These are phyloP conservation scores for Elegia similella DNA, from an alignment of 2,888 invertebrate genomes.

Conservation along the genomic window DNA sequence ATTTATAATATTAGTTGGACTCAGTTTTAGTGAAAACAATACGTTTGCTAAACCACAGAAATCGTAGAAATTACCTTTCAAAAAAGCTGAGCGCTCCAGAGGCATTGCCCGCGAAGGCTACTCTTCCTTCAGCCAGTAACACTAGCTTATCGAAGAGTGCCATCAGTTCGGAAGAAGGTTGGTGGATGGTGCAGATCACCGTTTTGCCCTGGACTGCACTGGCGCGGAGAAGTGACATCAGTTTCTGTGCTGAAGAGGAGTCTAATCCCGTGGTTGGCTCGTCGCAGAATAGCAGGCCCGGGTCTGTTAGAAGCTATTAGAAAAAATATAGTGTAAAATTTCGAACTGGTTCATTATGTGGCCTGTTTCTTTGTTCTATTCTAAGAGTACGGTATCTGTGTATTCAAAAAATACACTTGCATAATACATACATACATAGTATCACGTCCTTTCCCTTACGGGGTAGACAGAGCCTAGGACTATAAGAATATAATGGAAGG, in stretches of 20 bases:
- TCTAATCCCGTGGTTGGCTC: slow-evolving; percentile 98
- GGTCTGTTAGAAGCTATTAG: slow-evolving; percentile 90
- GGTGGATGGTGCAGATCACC: slow-evolving; percentile 96
- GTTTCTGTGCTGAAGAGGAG: slow-evolving; percentile 94
- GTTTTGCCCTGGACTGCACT: slow-evolving; percentile 90
- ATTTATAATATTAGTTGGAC: too few relatives aligned
- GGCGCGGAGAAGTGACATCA: slow-evolving; percentile 86
- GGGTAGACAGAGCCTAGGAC: too few relatives aligned
- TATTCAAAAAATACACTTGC: too few relatives aligned
- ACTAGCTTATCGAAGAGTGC: slow-evolving; percentile 90
- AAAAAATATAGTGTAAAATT: too few relatives aligned
- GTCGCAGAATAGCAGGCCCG: slow-evolving; percentile 95
- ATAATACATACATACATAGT: too few relatives aligned
- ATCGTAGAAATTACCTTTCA: slow-evolving; percentile 74
- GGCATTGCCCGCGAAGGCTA: slow-evolving; percentile 90
- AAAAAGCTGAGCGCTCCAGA: slow-evolving; percentile 72
- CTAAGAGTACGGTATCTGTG: too few relatives aligned
- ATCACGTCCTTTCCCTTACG: too few relatives aligned
- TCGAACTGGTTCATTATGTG: too few relatives aligned
- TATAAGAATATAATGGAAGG: too few relatives aligned
- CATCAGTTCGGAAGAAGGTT: slow-evolving; percentile 94
- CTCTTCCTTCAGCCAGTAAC: slow-evolving; percentile 92
- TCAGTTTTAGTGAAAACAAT: too few relatives aligned
- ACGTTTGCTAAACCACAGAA: too few relatives aligned
- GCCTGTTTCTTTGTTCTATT: too few relatives aligned